Percentiles rank a stretch among this genome's conserved stretches.
phyloP scores from a whole-genome alignment of 2,888 invertebrate genomes.

The Margaritifera margaritifera region DNA sequence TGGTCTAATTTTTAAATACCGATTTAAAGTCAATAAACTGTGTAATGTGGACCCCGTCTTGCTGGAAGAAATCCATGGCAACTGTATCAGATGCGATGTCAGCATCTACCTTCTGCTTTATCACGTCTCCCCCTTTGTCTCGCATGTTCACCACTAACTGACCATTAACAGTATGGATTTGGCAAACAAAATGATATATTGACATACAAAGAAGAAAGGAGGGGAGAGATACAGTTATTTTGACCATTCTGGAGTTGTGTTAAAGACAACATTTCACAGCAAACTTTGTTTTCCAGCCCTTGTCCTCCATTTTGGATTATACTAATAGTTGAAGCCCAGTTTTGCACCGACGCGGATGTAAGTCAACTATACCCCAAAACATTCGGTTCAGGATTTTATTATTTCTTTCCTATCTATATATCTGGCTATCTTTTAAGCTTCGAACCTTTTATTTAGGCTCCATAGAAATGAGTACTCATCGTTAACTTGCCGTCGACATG shows the following conservation, averaged over 20 bases:
- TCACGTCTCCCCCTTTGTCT: conserved; percentile 90
- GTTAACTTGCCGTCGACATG: no score
- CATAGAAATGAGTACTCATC: no score
- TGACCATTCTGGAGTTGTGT: no score
- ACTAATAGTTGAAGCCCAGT: no score
- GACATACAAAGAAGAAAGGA: no score
- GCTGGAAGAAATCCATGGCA: conserved; percentile 88
- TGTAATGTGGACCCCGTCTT: conserved; percentile 92
- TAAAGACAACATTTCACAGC: not conserved
- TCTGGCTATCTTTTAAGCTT: no score
- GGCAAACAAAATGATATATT: no score
- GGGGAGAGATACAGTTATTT: no score
- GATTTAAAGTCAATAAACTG: conserved; percentile 95
- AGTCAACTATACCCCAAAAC: no score
- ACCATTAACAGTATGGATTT: not conserved
- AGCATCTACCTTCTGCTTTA: conserved; percentile 92
- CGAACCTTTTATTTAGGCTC: no score
- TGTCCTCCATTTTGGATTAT: conserved; percentile 2
- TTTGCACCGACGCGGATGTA: no score
- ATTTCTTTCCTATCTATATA: no score
- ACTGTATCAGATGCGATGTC: conserved; percentile 93
- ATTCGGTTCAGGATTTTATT: not conserved
- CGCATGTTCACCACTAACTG: conserved; percentile 72
- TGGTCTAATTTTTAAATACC: conserved; percentile 78
- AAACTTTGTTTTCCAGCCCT: not conserved